These are phyloP conservation scores for Cercopithecus diana DNA, from an alignment of 2,797 vertebrate species.

Conservation along the genomic window DNA sequence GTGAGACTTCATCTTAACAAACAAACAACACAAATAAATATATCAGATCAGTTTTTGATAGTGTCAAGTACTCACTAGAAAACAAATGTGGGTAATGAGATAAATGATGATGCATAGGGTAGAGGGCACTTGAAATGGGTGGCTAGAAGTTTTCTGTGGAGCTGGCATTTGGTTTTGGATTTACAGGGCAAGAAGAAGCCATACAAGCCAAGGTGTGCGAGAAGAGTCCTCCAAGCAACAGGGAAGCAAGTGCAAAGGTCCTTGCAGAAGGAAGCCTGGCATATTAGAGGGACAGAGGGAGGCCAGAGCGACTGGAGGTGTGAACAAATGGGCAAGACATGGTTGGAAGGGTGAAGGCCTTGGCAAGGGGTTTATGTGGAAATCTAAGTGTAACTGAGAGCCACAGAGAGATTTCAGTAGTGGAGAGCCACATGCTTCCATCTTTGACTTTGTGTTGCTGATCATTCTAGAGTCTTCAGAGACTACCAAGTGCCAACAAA, in stretches of 20 bases:
- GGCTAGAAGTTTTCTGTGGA: background rate
- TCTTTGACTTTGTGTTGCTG: background rate
- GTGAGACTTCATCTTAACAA: background rate
- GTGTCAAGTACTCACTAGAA: background rate
- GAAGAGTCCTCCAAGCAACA: background rate
- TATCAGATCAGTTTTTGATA: background rate
- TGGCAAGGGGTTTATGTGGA: background rate
- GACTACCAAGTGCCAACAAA: background rate
- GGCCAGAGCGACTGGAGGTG: background rate
- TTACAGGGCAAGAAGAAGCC: background rate
- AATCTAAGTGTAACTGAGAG: background rate
- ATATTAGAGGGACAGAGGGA: background rate
- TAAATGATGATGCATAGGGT: background rate
- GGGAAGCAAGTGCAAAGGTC: background rate
- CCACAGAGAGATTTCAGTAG: background rate
- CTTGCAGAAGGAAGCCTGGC: background rate
- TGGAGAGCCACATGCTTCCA: background rate
- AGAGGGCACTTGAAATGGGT: background rate
- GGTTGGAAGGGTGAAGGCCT: background rate
- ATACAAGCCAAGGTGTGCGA: background rate
- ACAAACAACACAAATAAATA: slow-evolving; percentile 12
- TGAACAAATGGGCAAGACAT: background rate
- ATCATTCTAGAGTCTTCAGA: background rate
- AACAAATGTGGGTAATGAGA: slow-evolving; percentile 1
- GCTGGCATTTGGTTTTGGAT: background rate